These are phyloP conservation scores for Eristalinus aeneus DNA, from an alignment of 2,888 invertebrate species.

Conservation along the genomic window DNA sequence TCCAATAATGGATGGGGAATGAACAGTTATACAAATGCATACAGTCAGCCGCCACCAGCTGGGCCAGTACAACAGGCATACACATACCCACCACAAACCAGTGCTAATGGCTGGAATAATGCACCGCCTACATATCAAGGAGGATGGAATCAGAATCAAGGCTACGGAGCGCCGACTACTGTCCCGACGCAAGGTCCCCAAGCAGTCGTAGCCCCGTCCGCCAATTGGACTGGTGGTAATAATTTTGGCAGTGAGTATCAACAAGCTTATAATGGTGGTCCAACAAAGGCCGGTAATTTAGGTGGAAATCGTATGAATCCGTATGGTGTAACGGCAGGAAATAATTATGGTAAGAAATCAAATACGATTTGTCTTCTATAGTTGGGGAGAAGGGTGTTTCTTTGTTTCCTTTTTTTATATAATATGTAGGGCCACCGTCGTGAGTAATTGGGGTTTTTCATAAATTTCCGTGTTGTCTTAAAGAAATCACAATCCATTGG, in stretches of 20 bases:
- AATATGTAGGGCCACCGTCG: conserved; percentile 10
- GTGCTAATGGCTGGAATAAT: conserved; percentile 69
- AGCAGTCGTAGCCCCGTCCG: conserved; percentile 67
- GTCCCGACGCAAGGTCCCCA: conserved; percentile 72
- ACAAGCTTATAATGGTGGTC: conserved; percentile 90
- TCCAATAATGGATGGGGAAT: conserved; percentile 74
- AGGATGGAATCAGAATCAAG: conserved; percentile 61
- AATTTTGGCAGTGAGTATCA: conserved; percentile 86
- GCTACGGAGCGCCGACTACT: conserved; percentile 74
- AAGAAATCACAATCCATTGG: conserved; percentile 1
- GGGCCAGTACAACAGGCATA: conserved; percentile 66
- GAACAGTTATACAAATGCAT: conserved; percentile 74
- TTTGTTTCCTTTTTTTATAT: conserved; percentile 33
- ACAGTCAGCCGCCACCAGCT: conserved; percentile 74
- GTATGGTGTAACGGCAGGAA: conserved; percentile 78
- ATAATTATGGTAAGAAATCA: conserved; percentile 75
- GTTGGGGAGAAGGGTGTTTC: conserved; percentile 44
- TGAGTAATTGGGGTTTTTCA: conserved; percentile 1
- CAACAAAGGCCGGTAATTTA: conserved; percentile 88
- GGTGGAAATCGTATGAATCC: conserved; percentile 86
- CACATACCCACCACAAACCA: conserved; percentile 65
- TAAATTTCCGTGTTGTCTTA: background rate
- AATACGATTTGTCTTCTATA: conserved; percentile 62
- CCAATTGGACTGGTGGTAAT: conserved; percentile 68
- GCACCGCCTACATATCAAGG: conserved; percentile 73